phyloP scores from a whole-genome alignment of 2,797 vertebrate genomes.

The Ambastaia sidthimunki region DNA sequence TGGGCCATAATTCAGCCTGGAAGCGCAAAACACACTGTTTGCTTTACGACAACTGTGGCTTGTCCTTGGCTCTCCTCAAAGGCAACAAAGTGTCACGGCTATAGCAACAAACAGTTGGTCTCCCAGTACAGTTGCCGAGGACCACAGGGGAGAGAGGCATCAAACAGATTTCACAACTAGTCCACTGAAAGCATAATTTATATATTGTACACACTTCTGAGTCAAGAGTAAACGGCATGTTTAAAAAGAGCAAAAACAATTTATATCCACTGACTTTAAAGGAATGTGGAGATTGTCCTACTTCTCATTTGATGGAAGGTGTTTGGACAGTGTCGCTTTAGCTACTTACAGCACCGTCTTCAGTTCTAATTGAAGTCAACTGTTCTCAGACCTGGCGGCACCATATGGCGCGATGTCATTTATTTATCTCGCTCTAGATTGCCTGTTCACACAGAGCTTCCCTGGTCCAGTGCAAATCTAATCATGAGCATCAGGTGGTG shows the following conservation, averaged over 20 bases:
- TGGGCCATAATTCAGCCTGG: slow-evolving; percentile 12
- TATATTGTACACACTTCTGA: not conserved
- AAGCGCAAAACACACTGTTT: slow-evolving; percentile 50
- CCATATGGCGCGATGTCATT: slow-evolving; percentile 4
- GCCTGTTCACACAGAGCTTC: slow-evolving; percentile 9
- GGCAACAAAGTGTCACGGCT: slow-evolving; percentile 71
- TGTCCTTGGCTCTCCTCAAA: slow-evolving; percentile 74
- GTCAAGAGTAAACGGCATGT: not conserved
- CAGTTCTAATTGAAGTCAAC: not conserved
- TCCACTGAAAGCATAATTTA: slow-evolving; percentile 60
- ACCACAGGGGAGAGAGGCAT: not conserved
- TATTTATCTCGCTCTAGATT: slow-evolving; percentile 18
- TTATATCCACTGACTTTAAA: not conserved
- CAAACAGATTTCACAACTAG: slow-evolving; percentile 30
- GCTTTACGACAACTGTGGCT: slow-evolving; percentile 66
- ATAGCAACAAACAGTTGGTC: slow-evolving; percentile 64
- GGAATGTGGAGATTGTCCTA: not conserved
- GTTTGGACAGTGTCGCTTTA: not conserved
- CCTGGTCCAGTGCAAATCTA: slow-evolving; percentile 9
- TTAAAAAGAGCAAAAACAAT: not conserved
- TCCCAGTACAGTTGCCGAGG: slow-evolving; percentile 41
- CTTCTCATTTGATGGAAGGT: not conserved
- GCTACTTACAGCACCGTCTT: not conserved
- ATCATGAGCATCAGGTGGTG: slow-evolving; percentile 9
- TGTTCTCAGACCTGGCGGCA: not conserved